Base-by-base conservation (phyloP, 2,113 vertebrate species). In the Agapornis roseicollis region DNA sequence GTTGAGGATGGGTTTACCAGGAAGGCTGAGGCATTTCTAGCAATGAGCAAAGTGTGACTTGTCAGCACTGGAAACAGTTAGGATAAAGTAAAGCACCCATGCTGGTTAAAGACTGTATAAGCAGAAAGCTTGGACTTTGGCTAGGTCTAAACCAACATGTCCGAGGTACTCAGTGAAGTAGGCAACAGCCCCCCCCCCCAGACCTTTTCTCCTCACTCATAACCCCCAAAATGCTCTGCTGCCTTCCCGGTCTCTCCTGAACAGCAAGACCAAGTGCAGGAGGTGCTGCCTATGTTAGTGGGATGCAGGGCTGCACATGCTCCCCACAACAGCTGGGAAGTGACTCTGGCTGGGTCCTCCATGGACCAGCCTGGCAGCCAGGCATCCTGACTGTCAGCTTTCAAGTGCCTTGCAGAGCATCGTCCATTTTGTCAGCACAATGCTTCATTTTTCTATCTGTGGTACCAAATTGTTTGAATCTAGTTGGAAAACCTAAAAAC, bases 271-370 rank as follows among this genome's bases (percentile, higher is more conserved):
- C 50, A 64, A 73, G 44, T 1, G 0, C 47, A 50, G 49, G 37
- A 65, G 13, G 13, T 7, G 9, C 13, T 68, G 19, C 18, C 39
- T 1, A 0, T 33, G 29, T 15, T 9, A 6, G 11, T 5, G 14
- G 28, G 52, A 13, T 17, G 7, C 25, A 29, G 11, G 28, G 13
- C 52, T 39, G 50, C 7, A 15, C 4, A 4, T 20, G 22, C 25
- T 49, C 31, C 39, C 19, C 17, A 8, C 8, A 24, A 61, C 65
- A 81, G 33, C 17, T 79, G 56, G 50, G 65, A 60, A 79, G 11
- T 35, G 55, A 50, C 29, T n/a, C 24, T 27, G 64, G 19, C 84
- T 58, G 37, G 17, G 41, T 53, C 50, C 13, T 69, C 73, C 53
- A 9, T 1, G 2, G 61, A 35, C 28, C 29, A 77, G 56, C 63